These are phyloP conservation scores for Synanthedon formicaeformis DNA, from an alignment of 2,888 invertebrate species.

Conservation along the genomic window DNA sequence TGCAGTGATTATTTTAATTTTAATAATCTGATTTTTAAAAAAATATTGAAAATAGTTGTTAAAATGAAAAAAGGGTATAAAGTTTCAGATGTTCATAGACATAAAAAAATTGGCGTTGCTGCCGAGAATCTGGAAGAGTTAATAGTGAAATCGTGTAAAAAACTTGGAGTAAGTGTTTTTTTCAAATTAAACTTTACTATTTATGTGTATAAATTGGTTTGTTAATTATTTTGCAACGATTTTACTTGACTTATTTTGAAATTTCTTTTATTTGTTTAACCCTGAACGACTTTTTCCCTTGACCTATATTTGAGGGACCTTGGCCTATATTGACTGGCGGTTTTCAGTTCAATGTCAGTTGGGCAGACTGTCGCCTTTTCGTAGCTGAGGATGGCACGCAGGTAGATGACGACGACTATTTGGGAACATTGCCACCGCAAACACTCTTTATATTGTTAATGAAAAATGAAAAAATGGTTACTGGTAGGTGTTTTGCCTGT, in stretches of 20 bases:
- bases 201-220: neutral
- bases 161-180: slow-evolving; percentile 68
- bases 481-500: slow-evolving; percentile 47
- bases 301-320: slow-evolving; percentile 31
- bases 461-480: slow-evolving; percentile 67
- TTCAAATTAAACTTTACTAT: neutral
- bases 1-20: slow-evolving; percentile 16
- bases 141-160: slow-evolving; percentile 75
- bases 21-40: slow-evolving; percentile 2
- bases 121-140: slow-evolving; percentile 75
- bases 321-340: slow-evolving; percentile 33
- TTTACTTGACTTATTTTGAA: slow-evolving; percentile 4
- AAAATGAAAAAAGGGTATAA: slow-evolving; percentile 76
- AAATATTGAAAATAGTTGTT: slow-evolving; percentile 1
- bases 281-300: slow-evolving; percentile 19
- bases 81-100: slow-evolving; percentile 76
- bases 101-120: slow-evolving; percentile 78
- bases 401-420: slow-evolving; percentile 82
- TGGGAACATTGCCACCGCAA: slow-evolving; percentile 79
- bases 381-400: slow-evolving; percentile 77
- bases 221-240: neutral
- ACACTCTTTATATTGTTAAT: slow-evolving; percentile 75
- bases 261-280: slow-evolving; percentile 28
- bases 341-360: slow-evolving; percentile 61
- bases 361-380: slow-evolving; percentile 62